Percentiles rank a stretch among this genome's conserved stretches.
phyloP scores from a whole-genome alignment of 2,888 invertebrate genomes.

The Acanthosepion lycidas region DNA sequence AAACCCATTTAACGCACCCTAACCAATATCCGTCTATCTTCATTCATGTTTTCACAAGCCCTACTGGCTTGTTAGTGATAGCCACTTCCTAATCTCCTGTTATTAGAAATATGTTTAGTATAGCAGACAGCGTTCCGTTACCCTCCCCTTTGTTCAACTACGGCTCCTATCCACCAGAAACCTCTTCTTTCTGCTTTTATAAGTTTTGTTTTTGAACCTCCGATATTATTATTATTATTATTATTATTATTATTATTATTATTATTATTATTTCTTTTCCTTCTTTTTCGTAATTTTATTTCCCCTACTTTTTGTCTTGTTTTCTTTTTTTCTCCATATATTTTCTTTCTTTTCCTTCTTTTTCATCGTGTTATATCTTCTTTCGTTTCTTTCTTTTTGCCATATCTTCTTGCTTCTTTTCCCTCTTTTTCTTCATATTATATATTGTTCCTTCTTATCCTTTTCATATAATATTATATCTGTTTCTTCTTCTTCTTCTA shows the following conservation, averaged over 20 bases:
- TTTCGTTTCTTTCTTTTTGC: not conserved
- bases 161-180: not conserved
- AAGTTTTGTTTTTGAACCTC: not conserved
- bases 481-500: not conserved
- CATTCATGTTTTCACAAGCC: conserved; percentile 33
- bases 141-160: not conserved
- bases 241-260: not conserved
- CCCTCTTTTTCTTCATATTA: not conserved
- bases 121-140: not conserved
- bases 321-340: not conserved
- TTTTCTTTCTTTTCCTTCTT: not conserved
- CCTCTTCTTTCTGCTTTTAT: not conserved
- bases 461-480: not conserved
- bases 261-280: not conserved
- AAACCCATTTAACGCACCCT: not conserved
- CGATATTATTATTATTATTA: not conserved
- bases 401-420: not conserved
- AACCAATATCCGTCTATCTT: not conserved
- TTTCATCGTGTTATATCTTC: not conserved
- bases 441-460: not conserved
- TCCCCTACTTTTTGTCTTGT: not conserved
- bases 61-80: not conserved
- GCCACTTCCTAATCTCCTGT: not conserved
- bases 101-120: not conserved
- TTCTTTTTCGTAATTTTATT: not conserved